phyloP scores from a whole-genome alignment of 2,113 vertebrate genomes.

The Centropus unirufus region DNA sequence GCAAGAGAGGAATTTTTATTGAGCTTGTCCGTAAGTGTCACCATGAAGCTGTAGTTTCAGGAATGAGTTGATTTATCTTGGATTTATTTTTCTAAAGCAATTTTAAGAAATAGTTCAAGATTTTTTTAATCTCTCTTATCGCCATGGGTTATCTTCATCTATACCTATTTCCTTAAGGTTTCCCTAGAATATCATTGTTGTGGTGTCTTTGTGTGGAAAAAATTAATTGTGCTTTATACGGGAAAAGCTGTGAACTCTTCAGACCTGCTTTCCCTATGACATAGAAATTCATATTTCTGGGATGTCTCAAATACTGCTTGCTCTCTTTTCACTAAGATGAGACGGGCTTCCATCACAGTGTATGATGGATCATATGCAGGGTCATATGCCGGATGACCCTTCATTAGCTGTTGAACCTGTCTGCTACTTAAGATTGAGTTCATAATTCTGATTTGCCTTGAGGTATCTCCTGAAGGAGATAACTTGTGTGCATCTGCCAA shows the following conservation, averaged over 20 bases:
- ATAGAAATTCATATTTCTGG: neutral
- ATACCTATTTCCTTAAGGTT: neutral
- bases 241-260: neutral
- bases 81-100: constrained; percentile 38
- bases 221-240: neutral
- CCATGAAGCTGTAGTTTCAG: neutral
- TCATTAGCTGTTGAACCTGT: neutral
- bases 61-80: neutral
- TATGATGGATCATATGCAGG: neutral
- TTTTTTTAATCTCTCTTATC: neutral
- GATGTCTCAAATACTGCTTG: neutral
- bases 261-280: neutral
- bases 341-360: neutral
- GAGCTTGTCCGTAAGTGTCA: neutral
- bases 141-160: neutral
- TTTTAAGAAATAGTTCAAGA: neutral
- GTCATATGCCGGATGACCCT: neutral
- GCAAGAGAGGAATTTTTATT: constrained; percentile 9
- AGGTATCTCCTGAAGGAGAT: neutral
- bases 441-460: neutral
- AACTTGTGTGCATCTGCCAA: neutral
- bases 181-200: neutral
- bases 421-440: neutral
- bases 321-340: neutral
- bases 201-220: neutral